phyloP scores from a whole-genome alignment of 2,888 invertebrate genomes.

The Erannis defoliaria region DNA sequence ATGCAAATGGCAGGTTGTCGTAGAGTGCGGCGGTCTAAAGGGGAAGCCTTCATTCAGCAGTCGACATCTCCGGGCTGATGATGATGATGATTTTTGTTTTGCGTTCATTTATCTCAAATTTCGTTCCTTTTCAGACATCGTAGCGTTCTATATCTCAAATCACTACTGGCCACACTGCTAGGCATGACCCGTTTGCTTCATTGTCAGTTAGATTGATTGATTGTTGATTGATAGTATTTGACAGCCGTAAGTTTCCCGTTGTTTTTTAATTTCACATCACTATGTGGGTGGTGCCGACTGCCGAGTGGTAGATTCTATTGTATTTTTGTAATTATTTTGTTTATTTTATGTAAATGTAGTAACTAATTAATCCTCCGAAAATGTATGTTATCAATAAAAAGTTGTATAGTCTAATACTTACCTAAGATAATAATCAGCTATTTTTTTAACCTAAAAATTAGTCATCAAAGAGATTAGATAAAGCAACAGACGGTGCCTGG shows the following conservation, averaged over 20 bases:
- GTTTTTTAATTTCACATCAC: slow-evolving; percentile 44
- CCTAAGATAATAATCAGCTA: slow-evolving; percentile 57
- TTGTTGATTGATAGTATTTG: slow-evolving; percentile 1
- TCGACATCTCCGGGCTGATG: too few species aligned
- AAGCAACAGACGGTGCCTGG: slow-evolving; percentile 67
- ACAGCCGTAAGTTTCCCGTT: background rate
- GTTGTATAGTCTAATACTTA: slow-evolving; percentile 39
- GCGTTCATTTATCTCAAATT: too few species aligned
- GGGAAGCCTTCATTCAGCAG: too few species aligned
- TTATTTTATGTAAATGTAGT: slow-evolving; percentile 54
- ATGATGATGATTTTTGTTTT: too few species aligned
- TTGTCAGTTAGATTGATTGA: background rate
- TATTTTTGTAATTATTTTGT: slow-evolving; percentile 51
- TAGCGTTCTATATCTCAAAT: too few species aligned
- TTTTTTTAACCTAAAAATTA: slow-evolving; percentile 77
- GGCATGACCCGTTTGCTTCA: too few species aligned
- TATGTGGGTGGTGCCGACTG: slow-evolving; percentile 63
- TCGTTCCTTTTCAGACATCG: too few species aligned
- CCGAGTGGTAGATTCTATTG: slow-evolving; percentile 51
- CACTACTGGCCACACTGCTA: too few species aligned
- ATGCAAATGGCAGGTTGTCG: too few species aligned
- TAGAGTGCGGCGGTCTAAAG: too few species aligned
- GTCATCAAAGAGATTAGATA: slow-evolving; percentile 63
- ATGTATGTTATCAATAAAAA: slow-evolving; percentile 42
- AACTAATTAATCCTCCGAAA: slow-evolving; percentile 45